Conservation (phyloP, 2,888 invertebrate species). For the Cordilura impudica region DNA sequence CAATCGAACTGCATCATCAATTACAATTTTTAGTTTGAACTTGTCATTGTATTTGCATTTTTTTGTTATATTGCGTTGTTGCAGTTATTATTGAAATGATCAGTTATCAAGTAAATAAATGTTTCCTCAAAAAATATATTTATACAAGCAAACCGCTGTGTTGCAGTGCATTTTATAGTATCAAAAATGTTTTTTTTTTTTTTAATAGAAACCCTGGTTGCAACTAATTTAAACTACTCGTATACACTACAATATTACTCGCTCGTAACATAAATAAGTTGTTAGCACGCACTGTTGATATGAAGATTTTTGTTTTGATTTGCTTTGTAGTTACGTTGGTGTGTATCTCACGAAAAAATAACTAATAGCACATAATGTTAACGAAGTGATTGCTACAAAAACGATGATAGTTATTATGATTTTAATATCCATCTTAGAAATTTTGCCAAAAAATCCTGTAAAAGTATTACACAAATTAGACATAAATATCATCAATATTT, state of each 20-base stretch:
- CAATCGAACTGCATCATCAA: no score
- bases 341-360: conserved; percentile 68
- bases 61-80: no score
- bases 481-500: conserved; percentile 18
- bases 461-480: conserved; percentile 65
- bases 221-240: background rate
- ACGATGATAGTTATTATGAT: conserved; percentile 74
- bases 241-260: background rate
- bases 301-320: background rate
- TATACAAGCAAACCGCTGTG: no score
- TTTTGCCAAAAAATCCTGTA: conserved; percentile 78
- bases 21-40: no score
- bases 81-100: no score
- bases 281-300: background rate
- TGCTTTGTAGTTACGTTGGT: conserved; percentile 64
- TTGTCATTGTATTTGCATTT: no score
- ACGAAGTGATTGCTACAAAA: conserved; percentile 72
- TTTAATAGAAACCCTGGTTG: no score
- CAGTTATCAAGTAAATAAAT: no score
- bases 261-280: background rate
- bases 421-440: conserved; percentile 78
- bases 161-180: no score
- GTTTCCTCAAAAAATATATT: no score
- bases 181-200: no score
- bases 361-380: conserved; percentile 70